Conservation (phyloP, 2,888 invertebrate species). For the Pseudococcus jackbeardsleyi region DNA sequence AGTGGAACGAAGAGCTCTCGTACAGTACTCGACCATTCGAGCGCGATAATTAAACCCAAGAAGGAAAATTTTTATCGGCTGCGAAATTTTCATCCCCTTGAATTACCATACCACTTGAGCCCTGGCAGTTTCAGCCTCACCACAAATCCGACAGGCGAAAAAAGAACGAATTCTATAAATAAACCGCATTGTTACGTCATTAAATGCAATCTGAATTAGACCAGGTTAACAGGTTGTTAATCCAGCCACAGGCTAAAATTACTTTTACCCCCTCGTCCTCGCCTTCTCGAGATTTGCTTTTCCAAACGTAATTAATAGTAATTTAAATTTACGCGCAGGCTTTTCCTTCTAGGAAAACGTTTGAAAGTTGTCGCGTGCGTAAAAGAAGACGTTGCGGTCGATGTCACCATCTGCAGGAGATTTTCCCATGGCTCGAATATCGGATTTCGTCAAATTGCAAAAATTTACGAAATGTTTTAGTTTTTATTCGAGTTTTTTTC, state of each 20-base stretch:
- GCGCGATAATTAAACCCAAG: background rate
- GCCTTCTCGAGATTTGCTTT: background rate
- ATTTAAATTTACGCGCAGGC: conserved; percentile 3
- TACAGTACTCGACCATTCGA: background rate
- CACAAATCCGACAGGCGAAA: background rate
- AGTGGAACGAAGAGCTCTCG: background rate
- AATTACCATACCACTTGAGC: background rate
- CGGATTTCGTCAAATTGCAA: conserved; percentile 15
- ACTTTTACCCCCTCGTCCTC: background rate
- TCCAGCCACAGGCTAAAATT: conserved; percentile 20
- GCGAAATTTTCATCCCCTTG: background rate
- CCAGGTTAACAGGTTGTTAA: conserved; percentile 42
- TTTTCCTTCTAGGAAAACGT: conserved; percentile 1
- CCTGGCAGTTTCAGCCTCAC: background rate
- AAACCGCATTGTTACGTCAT: conserved; percentile 15
- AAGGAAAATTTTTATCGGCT: background rate
- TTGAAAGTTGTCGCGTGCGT: background rate
- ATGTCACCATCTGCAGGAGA: background rate
- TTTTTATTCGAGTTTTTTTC: background rate
- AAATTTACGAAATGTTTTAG: background rate
- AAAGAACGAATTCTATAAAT: background rate
- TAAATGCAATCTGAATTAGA: conserved; percentile 7
- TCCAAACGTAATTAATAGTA: conserved; percentile 29
- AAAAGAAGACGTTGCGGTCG: background rate
- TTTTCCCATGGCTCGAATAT: background rate